Evolutionary conservation across 2,113 vertebrate species (phyloP).

Genomic region (Larimichthys polyactis): DNA sequence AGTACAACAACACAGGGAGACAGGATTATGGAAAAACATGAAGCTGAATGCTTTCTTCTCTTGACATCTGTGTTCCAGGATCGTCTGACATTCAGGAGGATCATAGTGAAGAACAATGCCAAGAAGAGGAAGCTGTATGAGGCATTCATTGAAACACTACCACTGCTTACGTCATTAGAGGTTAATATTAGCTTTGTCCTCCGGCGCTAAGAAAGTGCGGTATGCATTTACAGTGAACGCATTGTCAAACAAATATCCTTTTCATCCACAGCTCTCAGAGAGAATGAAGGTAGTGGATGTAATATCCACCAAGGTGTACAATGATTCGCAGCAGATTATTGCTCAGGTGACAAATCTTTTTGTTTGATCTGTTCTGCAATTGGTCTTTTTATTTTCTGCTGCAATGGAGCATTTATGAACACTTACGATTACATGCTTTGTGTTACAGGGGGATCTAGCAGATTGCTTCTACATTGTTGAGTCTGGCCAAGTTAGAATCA

Average conservation of each 20-base stretch:
- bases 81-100: conserved; percentile 89
- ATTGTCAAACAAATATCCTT: conserved; percentile 41
- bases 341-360: conserved; percentile 89
- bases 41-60: background rate
- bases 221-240: background rate
- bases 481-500: conserved; percentile 98
- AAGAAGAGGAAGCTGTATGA: conserved; percentile 98
- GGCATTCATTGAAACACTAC: conserved; percentile 96
- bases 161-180: conserved; percentile 97
- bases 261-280: conserved; percentile 89
- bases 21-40: background rate
- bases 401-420: background rate
- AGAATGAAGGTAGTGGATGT: conserved; percentile 99
- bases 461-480: conserved; percentile 99
- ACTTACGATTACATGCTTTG: conserved; percentile 24
- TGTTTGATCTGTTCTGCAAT: background rate
- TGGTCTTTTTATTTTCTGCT: background rate
- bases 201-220: background rate
- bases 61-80: conserved; percentile 70
- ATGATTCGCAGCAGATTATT: conserved; percentile 95
- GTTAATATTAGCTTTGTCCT: conserved; percentile 78
- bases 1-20: background rate
- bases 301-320: conserved; percentile 93
- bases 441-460: conserved; percentile 92
- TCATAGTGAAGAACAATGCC: conserved; percentile 99